Percentiles rank a stretch among this genome's conserved stretches.
phyloP scores from a whole-genome alignment of 2,113 vertebrate species.

The Atlantisia rogersi region DNA sequence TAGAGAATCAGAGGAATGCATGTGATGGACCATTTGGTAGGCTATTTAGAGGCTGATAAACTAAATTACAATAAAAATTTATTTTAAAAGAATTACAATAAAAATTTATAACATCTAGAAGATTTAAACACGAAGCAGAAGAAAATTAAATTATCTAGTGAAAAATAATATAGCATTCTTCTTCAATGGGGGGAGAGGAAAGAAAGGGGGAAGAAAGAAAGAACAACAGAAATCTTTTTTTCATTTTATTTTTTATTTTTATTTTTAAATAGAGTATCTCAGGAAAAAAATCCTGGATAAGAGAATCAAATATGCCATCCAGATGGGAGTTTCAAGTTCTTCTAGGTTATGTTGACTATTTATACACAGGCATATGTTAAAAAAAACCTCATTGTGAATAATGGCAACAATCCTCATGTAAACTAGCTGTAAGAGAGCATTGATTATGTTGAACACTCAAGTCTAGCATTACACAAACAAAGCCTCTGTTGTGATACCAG shows the following conservation, averaged over 20 bases:
- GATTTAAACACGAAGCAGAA: background rate
- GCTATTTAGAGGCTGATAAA: background rate
- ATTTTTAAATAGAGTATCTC: background rate
- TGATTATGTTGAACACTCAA: background rate
- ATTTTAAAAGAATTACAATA: too few species aligned
- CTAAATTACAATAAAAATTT: background rate
- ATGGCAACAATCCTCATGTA: background rate
- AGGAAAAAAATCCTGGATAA: background rate
- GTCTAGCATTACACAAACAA: conserved; percentile 12
- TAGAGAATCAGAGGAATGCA: background rate
- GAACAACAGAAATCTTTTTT: background rate
- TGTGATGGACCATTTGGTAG: background rate
- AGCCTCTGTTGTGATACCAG: background rate
- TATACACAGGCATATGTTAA: background rate
- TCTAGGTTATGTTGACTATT: background rate
- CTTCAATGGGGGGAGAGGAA: background rate
- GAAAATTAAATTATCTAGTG: background rate
- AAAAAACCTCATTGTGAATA: conserved; percentile 2
- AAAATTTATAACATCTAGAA: background rate
- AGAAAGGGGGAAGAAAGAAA: background rate
- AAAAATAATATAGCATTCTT: background rate
- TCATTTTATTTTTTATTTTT: too few species aligned
- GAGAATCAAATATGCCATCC: background rate
- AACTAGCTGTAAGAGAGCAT: conserved; percentile 20
- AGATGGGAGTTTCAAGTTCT: conserved; percentile 4